Conservation (phyloP, 1,140 invertebrate species). For the Euwallacea similis region DNA sequence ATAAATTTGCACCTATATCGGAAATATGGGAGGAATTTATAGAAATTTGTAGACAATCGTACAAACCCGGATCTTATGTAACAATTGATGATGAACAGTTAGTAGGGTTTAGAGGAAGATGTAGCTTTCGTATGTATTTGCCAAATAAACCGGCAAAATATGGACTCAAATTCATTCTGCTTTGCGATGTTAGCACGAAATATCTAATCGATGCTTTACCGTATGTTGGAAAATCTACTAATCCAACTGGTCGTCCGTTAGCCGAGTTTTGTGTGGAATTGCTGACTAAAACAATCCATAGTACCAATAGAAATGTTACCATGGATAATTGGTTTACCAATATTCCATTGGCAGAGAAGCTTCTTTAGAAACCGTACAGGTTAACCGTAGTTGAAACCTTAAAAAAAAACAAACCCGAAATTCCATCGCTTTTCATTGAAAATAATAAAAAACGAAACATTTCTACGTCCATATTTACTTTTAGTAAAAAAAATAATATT, state of each 20-base stretch:
- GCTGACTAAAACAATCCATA: neutral
- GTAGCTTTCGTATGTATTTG: slow-evolving; percentile 16
- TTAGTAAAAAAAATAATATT: too few species aligned
- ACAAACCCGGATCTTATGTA: neutral
- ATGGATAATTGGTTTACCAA: slow-evolving; percentile 34
- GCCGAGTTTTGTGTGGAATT: neutral
- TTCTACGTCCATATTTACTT: too few species aligned
- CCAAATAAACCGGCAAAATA: slow-evolving; percentile 44
- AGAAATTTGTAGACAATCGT: too few species aligned
- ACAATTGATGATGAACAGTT: slow-evolving; percentile 27
- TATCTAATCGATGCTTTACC: slow-evolving; percentile 12
- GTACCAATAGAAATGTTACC: slow-evolving; percentile 27
- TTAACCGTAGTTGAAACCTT: too few species aligned
- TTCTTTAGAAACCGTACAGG: slow-evolving; percentile 40
- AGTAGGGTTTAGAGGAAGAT: slow-evolving; percentile 23
- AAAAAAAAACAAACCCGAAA: too few species aligned
- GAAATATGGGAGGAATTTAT: too few species aligned
- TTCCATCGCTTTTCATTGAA: too few species aligned
- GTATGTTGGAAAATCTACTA: slow-evolving; percentile 17
- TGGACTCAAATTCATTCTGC: slow-evolving; percentile 48
- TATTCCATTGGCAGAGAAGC: slow-evolving; percentile 33
- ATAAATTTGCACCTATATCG: too few species aligned
- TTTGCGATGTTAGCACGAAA: slow-evolving; percentile 34
- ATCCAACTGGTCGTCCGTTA: slow-evolving; percentile 6
- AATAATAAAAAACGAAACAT: too few species aligned